Evolutionary conservation across 1,140 invertebrate genomes (phyloP), one percentile per base, ranked within the genome.

Genomic region (Lutraria rhynchaena): DNA sequence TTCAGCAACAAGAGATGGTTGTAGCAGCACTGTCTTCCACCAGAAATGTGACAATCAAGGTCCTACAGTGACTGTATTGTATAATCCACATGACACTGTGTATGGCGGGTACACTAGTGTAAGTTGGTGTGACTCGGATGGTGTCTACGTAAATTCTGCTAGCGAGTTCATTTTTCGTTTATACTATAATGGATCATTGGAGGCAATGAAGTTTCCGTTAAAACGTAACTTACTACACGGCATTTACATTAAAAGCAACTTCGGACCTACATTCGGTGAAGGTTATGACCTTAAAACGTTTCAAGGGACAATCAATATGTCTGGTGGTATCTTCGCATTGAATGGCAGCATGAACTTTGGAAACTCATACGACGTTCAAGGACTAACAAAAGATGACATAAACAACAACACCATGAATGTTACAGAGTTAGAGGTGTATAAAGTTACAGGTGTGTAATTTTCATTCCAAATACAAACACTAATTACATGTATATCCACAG

Each of bases 121-220:
- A 29, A 55, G 57, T 24, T 86, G 85, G 85, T 35, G 44, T 31
- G 19, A 11, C 9, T 37, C 44, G 44, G 13, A 31, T 33, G 61
- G 67, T 51, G 27, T 37, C 33, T 81, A 84, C 49, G 49, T 44
- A 27, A n/a, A 33, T 19, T 73, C 84, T 76, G 22, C 46, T 13
- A 75, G 70, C 13, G 74, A 82, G 27, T 86, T 86, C 58, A 58
- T 86, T 15, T 86, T 80, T 51, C 58, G 41, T 1, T 49, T 83
- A 29, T 37, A 57, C 3, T 75, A 44, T 22, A 67, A 65, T 29
- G 70, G 51, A 29, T 31, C 11, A 17, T 3, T 5, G 13, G 31
- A 33, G 19, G 5, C 1, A 15, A 60, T 55, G 24, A 77, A 63
- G 44, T 83, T 61, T 46, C 73, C 65, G 11, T 31, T 63, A 1